Base-by-base conservation (phyloP, 2,888 invertebrate species). In the Micoletzkya japonica region DNA sequence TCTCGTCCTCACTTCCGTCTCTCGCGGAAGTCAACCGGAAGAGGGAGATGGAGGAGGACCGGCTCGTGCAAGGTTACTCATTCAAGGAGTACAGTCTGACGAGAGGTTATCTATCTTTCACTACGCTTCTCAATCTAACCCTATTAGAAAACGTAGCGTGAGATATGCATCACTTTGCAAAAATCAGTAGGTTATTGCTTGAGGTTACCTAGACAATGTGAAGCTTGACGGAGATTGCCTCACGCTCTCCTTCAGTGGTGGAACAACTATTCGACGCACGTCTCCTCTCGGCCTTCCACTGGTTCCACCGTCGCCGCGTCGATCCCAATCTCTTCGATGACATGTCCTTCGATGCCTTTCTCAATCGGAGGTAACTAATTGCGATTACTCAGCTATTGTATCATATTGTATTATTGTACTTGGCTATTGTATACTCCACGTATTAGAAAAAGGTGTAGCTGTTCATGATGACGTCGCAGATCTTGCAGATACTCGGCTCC, bases 261-360 rank as follows among this genome's bases (percentile, higher is more conserved):
- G 67, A 67, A 14, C 37, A 56, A 32, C n/a, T 67, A 24, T 67
- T 67, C 56, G 67, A 67, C 44, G 14, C 20, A 26, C 67, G 67
- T 17, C 54, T 67, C n/a, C 56, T 67, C 10, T n/a, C 24, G 2
- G 24, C 56, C 1, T 67, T 67, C 56, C 37, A 67, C 10, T 30
- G 30, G 54, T 67, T 67, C 56, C 56, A 52, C 17, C 10, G 57
- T 2, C 34, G 67, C 14, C 32, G 4, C 28, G 24, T 39, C 37
- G 14, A 20, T 4, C 54, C 37, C n/a, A 64, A 64, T 26, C 7
- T 64, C 34, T 64, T 64, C 54, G 34, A 64, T 28, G 36, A 37
- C 2, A 44, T 49, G 30, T 61, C 44, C 1, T 44, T 61, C n/a
- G 44, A 58, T 6, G n/a, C n/a, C n/a, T n/a, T n/a, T n/a, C 17